Conservation (phyloP, 2,797 vertebrate genomes). For the Argyrosomus regius region DNA sequence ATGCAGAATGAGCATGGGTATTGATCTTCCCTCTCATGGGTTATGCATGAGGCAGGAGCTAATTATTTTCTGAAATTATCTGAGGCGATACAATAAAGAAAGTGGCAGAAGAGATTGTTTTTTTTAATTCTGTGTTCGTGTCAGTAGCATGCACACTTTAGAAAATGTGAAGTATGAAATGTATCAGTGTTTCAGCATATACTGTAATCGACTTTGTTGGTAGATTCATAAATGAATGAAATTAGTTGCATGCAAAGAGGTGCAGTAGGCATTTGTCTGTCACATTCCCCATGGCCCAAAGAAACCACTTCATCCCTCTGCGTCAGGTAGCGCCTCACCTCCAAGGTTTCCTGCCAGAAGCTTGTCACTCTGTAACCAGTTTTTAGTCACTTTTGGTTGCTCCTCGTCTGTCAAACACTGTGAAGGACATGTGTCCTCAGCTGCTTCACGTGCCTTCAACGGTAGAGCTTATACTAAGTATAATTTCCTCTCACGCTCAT, state of each 20-base stretch:
- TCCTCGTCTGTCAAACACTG: constrained; percentile 43
- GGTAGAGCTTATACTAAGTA: not conserved
- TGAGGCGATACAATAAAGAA: constrained; percentile 8
- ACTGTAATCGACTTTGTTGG: constrained; percentile 8
- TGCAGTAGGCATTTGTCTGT: constrained; percentile 24
- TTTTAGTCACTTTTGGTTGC: constrained; percentile 19
- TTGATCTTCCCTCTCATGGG: constrained; percentile 62
- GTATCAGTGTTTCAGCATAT: not conserved
- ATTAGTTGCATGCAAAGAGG: not conserved
- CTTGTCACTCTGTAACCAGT: constrained; percentile 15
- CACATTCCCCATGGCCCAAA: constrained; percentile 37
- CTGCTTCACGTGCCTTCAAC: not conserved
- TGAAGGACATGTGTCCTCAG: constrained; percentile 28
- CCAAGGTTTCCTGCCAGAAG: constrained; percentile 22
- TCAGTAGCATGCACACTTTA: not conserved
- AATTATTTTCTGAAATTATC: constrained; percentile 53
- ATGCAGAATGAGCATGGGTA: constrained; percentile 61
- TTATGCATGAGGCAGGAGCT: constrained; percentile 57
- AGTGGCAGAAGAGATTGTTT: not conserved
- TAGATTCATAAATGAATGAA: constrained; percentile 1
- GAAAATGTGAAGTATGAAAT: too few species aligned
- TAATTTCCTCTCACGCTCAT: constrained; percentile 3
- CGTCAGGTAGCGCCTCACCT: constrained; percentile 32
- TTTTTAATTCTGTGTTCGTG: not conserved
- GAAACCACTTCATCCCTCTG: constrained; percentile 39